phyloP scores from a whole-genome alignment of 2,113 vertebrate genomes.

The Xenotilapia caudafasciata region DNA sequence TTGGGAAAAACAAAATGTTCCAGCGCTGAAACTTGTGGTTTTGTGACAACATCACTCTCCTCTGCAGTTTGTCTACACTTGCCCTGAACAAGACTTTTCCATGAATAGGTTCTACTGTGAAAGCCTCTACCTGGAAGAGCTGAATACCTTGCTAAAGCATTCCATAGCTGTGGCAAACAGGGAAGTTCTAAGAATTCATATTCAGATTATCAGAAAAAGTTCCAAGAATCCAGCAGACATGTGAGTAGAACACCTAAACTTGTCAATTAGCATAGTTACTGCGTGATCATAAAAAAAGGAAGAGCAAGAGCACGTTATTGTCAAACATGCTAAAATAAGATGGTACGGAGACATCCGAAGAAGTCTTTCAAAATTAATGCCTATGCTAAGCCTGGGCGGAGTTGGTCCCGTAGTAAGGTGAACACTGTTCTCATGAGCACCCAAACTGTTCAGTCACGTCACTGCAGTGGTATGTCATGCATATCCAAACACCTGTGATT shows the following conservation, averaged over 20 bases:
- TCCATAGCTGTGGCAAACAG: not conserved
- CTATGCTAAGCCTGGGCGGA: not conserved
- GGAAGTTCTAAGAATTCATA: not conserved
- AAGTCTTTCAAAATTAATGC: not conserved
- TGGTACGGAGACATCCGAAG: not conserved
- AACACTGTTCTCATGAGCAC: not conserved
- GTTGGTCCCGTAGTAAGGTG: not conserved
- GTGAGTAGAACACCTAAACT: not conserved
- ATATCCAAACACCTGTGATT: not conserved
- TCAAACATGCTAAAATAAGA: not conserved
- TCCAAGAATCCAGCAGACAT: not conserved
- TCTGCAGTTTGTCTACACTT: not conserved
- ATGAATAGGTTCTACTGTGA: not conserved
- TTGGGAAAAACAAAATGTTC: not conserved
- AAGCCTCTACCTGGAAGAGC: not conserved
- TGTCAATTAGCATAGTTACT: not conserved
- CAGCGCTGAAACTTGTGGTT: not conserved
- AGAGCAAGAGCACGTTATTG: not conserved
- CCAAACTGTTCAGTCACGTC: not conserved
- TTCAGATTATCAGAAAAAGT: not conserved
- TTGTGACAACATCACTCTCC: not conserved
- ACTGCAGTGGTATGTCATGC: not conserved
- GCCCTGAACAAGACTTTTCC: not conserved
- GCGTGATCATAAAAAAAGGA: not conserved
- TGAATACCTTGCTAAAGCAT: not conserved